Evolutionary conservation across 2,888 invertebrate species (phyloP).

Genomic region (Masnerella sp.): DNA sequence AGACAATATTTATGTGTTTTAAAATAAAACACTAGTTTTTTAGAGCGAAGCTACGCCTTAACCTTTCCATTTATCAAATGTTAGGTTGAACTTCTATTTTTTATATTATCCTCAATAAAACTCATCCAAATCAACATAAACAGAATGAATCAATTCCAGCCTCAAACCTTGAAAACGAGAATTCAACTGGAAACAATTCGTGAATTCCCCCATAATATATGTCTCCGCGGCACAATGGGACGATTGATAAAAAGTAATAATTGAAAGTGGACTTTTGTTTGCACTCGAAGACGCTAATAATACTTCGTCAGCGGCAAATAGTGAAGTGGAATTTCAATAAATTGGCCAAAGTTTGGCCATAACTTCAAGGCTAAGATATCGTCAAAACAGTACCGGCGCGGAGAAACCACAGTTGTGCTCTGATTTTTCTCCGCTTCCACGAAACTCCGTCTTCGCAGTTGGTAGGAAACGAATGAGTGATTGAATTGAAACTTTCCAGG

Average conservation of each 20-base stretch:
- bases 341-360: conserved; percentile 44
- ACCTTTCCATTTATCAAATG: no score
- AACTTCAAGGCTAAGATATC: conserved; percentile 52
- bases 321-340: conserved; percentile 45
- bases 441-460: conserved; percentile 56
- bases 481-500: conserved; percentile 61
- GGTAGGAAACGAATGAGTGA: conserved; percentile 61
- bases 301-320: conserved; percentile 35
- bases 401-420: conserved; percentile 49
- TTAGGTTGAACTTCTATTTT: no score
- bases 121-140: no score
- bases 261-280: conserved; percentile 45
- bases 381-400: conserved; percentile 44
- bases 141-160: no score
- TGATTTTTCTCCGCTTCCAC: conserved; percentile 57
- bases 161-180: no score
- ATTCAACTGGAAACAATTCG: no score
- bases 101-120: no score
- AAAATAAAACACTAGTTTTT: no score
- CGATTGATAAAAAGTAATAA: conserved; percentile 30
- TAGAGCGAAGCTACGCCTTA: no score
- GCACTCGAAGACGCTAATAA: conserved; percentile 35
- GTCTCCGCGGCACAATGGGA: conserved; percentile 1
- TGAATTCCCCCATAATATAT: no score
- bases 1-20: no score